Base-by-base conservation (phyloP, 2,888 invertebrate species). In the Phanerotoma sp. region DNA sequence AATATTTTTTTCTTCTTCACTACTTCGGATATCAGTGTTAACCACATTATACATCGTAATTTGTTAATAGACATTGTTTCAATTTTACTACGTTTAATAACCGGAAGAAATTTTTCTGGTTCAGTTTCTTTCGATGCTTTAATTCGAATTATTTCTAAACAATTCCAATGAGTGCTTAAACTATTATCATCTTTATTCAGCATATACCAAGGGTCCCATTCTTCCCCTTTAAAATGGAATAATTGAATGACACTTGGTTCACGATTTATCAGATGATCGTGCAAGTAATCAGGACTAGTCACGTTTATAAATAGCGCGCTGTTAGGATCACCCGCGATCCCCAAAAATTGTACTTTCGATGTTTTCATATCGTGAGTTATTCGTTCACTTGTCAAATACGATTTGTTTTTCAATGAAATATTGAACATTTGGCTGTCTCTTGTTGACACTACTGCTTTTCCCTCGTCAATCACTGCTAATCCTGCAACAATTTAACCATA, bases 251-350 rank as follows among this genome's bases (percentile, higher is more conserved):
- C 66, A 6, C 70, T 72, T 13, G 77, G 77, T 45, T 78, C 77
- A 9, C 73, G 67, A 42, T 65, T 60, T 3, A 69, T 60, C 25
- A 78, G 57, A 61, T 78, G 78, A 62, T 78, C 78, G 52, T 73
- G 73, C 15, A 66, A 58, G 5, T 55, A 57, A 47, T 67, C 70
- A 2, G 78, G 77, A 62, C 71, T 75, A 4, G 70, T 71, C 18
- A 74, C 52, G 41, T 66, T 66, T 5, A 66, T 25, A 18, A 73
- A 66, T 16, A 74, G 61, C 7, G 60, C 41, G 38, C 59, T 60
- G 51, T 66, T 77, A 25, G 51, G 56, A 2, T 76, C 74, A 61
- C 60, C 56, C 3, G 71, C 61, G 5, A 74, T 57, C 4, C 76
- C 77, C 3, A 75, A 55, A 61, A 68, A 75, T 21, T 73, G 75